These are phyloP conservation scores for Nyleta sp. DNA, from an alignment of 2,888 invertebrate genomes.

Conservation along the genomic window DNA sequence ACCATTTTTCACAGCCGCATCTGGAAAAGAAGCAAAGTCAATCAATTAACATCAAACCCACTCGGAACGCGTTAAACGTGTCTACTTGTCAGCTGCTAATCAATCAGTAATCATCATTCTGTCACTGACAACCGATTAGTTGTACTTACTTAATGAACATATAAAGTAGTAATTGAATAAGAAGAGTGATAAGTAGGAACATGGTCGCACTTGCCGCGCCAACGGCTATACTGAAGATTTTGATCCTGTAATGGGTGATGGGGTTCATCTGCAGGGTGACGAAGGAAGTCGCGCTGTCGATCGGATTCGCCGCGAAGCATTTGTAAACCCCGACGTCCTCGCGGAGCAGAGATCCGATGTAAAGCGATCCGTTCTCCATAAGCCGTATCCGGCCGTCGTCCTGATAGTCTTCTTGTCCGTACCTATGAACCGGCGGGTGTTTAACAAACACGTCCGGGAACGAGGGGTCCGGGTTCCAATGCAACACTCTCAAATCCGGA, in stretches of 20 bases:
- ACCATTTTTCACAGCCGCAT: conserved; percentile 89
- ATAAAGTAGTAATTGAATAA: conserved; percentile 89
- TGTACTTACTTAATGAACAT: conserved; percentile 87
- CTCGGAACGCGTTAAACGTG: no score
- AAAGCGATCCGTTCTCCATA: conserved; percentile 90
- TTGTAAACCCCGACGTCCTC: conserved; percentile 93
- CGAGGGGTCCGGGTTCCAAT: conserved; percentile 90
- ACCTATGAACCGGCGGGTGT: conserved; percentile 86
- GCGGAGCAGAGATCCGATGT: conserved; percentile 88
- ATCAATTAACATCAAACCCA: no score
- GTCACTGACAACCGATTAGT: no score
- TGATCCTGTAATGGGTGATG: conserved; percentile 91
- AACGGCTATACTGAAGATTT: conserved; percentile 92
- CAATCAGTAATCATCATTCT: no score
- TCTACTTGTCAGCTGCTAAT: no score
- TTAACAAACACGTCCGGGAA: conserved; percentile 87
- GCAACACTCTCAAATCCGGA: conserved; percentile 87
- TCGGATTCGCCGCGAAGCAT: conserved; percentile 93
- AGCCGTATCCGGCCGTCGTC: conserved; percentile 85
- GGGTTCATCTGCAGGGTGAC: conserved; percentile 93
- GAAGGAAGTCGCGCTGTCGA: conserved; percentile 90
- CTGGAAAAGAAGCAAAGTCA: conserved; percentile 83
- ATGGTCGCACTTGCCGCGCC: conserved; percentile 91
- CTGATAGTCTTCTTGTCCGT: conserved; percentile 73
- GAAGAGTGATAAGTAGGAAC: conserved; percentile 91